phyloP scores from a whole-genome alignment of 2,113 vertebrate genomes.

The Hippocampus zosterae region DNA sequence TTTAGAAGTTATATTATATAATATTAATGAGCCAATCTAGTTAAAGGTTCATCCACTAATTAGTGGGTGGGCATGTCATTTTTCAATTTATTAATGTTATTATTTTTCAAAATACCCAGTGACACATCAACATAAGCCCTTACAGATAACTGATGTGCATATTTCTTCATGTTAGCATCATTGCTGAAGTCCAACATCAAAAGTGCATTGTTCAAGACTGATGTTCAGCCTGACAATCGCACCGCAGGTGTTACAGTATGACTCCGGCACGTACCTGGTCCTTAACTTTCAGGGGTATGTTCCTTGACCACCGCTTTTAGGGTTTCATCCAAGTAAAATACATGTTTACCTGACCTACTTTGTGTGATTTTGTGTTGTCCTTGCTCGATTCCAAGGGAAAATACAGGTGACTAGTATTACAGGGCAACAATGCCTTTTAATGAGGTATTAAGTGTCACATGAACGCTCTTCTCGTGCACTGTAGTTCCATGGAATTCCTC shows the following conservation, averaged over 20 bases:
- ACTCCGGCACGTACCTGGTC: constrained; percentile 14
- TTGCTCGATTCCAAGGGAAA: not conserved
- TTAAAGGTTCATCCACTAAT: no score
- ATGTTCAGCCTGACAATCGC: no score
- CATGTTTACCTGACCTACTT: not conserved
- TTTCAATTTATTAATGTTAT: no score
- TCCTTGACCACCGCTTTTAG: not conserved
- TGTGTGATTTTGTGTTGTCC: not conserved
- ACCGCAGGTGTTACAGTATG: not conserved
- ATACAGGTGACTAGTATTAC: not conserved
- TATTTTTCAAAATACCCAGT: no score
- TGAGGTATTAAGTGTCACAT: constrained; percentile 52
- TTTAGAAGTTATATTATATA: no score
- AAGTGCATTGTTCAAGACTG: not conserved
- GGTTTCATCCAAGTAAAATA: not conserved
- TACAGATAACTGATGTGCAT: not conserved
- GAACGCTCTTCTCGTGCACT: constrained; percentile 55
- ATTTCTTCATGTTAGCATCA: not conserved
- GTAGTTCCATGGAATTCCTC: constrained; percentile 56
- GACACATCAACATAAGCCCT: not conserved
- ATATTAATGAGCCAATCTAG: no score
- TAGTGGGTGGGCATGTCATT: no score
- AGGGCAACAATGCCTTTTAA: constrained; percentile 19
- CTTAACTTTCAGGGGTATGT: constrained; percentile 14
- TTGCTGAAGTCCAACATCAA: not conserved